Evolutionary conservation across 2,113 vertebrate genomes (phyloP).

Genomic region (Conger conger): DNA sequence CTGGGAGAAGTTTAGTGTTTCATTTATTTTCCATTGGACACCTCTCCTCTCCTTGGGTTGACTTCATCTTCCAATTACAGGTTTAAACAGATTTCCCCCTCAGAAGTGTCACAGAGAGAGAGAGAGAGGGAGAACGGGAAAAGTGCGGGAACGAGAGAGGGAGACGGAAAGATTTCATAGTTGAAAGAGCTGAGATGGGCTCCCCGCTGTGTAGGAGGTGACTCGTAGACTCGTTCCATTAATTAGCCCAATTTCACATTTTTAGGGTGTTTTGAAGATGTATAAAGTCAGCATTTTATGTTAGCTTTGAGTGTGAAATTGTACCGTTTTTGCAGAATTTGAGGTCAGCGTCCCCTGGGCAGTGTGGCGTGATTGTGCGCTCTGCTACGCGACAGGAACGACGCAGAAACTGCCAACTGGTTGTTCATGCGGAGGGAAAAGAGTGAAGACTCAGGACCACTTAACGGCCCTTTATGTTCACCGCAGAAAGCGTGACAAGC

Average conservation of each 20-base stretch:
- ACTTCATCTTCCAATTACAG: neutral
- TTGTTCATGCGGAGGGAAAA: no score
- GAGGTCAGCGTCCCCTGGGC: neutral
- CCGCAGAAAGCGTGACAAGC: no score
- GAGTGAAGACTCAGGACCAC: no score
- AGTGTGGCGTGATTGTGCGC: neutral
- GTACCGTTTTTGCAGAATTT: neutral
- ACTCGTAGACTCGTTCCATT: constrained; percentile 40
- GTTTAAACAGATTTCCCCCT: neutral
- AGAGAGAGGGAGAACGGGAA: neutral
- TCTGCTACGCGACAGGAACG: neutral
- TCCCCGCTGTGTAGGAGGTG: constrained; percentile 54
- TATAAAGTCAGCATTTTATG: neutral
- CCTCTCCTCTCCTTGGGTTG: neutral
- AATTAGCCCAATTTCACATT: constrained; percentile 8
- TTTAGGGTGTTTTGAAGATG: neutral
- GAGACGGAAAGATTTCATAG: constrained; percentile 1
- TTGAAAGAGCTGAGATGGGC: no score
- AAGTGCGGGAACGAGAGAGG: no score
- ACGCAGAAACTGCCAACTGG: no score
- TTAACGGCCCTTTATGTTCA: no score
- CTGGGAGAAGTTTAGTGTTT: neutral
- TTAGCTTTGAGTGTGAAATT: neutral
- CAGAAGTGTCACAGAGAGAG: neutral
- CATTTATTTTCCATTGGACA: neutral